These are phyloP conservation scores for Rhaphigaster nebulosa DNA, from an alignment of 2,888 invertebrate species.

Conservation along the genomic window DNA sequence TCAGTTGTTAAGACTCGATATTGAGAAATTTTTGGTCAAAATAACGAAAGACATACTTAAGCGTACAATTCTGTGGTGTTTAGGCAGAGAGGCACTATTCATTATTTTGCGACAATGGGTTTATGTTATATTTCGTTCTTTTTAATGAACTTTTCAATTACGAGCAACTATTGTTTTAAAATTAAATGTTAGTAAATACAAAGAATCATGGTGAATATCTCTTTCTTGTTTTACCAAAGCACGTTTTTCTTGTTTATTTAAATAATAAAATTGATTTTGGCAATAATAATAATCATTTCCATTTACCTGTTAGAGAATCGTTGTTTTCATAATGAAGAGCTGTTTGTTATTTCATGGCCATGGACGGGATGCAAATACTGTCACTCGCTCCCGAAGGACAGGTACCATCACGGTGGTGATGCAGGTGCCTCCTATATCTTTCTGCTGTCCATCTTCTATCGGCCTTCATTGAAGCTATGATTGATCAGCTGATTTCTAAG, in stretches of 20 bases:
- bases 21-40: not conserved
- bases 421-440: not conserved
- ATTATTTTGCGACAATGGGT: too few relatives aligned
- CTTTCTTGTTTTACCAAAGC: not conserved
- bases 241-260: not conserved
- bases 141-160: too few relatives aligned
- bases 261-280: not conserved
- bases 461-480: not conserved
- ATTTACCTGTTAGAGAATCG: not conserved
- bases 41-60: too few relatives aligned
- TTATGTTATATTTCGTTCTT: too few relatives aligned
- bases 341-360: not conserved
- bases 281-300: not conserved
- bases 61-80: too few relatives aligned
- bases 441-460: not conserved
- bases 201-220: not conserved
- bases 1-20: not conserved
- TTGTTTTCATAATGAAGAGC: not conserved
- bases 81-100: too few relatives aligned
- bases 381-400: not conserved
- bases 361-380: not conserved
- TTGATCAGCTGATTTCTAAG: not conserved
- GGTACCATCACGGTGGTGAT: not conserved
- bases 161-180: not conserved
- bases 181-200: not conserved